Conservation (phyloP, 2,888 invertebrate genomes). For the Bombylius discolor region DNA sequence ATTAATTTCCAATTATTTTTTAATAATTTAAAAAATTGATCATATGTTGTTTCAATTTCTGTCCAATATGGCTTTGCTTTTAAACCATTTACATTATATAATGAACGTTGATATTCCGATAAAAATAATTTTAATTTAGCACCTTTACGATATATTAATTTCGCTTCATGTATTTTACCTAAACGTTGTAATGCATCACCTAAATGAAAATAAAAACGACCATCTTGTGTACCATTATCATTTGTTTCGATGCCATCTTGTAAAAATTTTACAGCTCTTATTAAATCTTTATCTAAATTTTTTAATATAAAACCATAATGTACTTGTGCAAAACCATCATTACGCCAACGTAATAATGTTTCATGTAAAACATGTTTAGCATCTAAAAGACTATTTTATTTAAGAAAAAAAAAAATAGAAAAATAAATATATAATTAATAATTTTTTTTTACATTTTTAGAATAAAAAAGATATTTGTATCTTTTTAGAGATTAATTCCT, state of each 20-base stretch:
- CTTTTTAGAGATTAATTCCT: too few relatives aligned
- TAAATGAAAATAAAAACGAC: conserved; percentile 70
- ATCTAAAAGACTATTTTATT: conserved; percentile 36
- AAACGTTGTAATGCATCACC: conserved; percentile 66
- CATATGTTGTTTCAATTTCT: conserved; percentile 47
- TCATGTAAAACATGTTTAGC: conserved; percentile 54
- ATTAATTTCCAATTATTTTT: conserved; percentile 65
- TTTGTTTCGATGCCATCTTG: conserved; percentile 54
- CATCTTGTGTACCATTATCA: conserved; percentile 56
- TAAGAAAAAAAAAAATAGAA: neutral
- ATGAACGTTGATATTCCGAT: conserved; percentile 67
- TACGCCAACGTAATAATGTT: conserved; percentile 55
- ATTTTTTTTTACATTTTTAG: too few relatives aligned
- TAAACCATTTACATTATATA: conserved; percentile 68
- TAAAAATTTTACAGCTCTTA: conserved; percentile 51
- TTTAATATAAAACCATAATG: conserved; percentile 65
- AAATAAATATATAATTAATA: too few relatives aligned
- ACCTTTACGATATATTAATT: conserved; percentile 49
- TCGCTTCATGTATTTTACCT: conserved; percentile 50
- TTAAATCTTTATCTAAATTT: conserved; percentile 48
- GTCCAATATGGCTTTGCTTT: conserved; percentile 72
- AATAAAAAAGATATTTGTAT: too few relatives aligned
- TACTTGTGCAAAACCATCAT: conserved; percentile 65
- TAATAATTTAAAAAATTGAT: conserved; percentile 42
- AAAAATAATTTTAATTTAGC: conserved; percentile 50